phyloP scores from a whole-genome alignment of 2,888 invertebrate species.

The Aleiodes testaceus region DNA sequence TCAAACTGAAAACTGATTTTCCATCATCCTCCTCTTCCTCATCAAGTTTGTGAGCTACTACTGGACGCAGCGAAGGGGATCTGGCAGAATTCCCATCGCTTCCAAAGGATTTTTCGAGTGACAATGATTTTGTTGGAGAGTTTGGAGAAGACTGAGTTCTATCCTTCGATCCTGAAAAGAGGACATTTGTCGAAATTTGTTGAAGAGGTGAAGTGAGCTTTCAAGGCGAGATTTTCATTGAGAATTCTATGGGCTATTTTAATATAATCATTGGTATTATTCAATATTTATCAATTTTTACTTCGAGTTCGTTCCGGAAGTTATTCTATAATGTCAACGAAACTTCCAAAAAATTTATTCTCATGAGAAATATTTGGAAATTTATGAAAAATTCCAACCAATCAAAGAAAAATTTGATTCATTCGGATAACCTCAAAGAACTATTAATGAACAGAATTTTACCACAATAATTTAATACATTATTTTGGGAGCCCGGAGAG shows the following conservation, averaged over 20 bases:
- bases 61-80: constrained; percentile 48
- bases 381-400: no score
- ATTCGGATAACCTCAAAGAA: no score
- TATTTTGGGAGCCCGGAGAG: neutral
- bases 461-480: constrained; percentile 1
- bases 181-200: neutral
- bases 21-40: constrained; percentile 67
- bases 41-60: constrained; percentile 62
- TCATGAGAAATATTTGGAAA: no score
- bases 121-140: constrained; percentile 57
- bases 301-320: no score
- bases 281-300: no score
- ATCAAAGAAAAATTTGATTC: no score
- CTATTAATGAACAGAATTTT: neutral
- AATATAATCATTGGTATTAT: no score
- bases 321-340: no score
- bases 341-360: no score
- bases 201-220: neutral
- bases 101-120: constrained; percentile 51
- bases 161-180: constrained; percentile 60
- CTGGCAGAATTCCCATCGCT: constrained; percentile 49
- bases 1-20: constrained; percentile 48
- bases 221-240: constrained; percentile 22
- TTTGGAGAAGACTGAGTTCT: constrained; percentile 59
- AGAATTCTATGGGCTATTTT: constrained; percentile 4